Evolutionary conservation across 2,888 invertebrate species (phyloP), one percentile per base, ranked within the genome.

Genomic region (Agonopterix heracliana): DNA sequence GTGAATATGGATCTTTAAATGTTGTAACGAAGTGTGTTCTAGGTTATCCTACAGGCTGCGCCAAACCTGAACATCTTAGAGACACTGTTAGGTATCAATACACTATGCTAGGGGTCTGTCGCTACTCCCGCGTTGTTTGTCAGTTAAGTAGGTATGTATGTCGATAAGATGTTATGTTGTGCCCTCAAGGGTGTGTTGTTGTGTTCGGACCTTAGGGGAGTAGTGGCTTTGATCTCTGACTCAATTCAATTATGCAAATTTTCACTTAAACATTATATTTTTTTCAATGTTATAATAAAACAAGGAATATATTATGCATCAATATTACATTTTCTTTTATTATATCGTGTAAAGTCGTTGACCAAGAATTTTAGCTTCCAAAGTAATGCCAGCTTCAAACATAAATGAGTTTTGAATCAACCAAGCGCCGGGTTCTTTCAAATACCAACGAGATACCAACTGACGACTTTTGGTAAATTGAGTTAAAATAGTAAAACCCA

Each of bases 241-340:
- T 78, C 70, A 66, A 74, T 78, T 78, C 69, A 74, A 80, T 80
- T 80, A 81, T 78, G 85, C 83, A 77, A 79, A 78, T 80, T 82
- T 80, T 84, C 82, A 81, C 80, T 73, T 78, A 74, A 72, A 74
- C 68, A 68, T 67, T 71, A 68, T 71, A 69, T 66, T 76, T 81
- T 82, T 85, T 86, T 82, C 75, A 81, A 83, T 85, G 86, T 86
- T 81, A 81, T 78, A 78, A 76, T 81, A 80, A 84, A 83, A 81
- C 71, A 75, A 73, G 26, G 26, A 81, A 41, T 83, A 73, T 86
- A 86, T 26, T 85, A 84, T 75, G 80, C 84, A 84, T 84, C 81
- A 79, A 81, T 80, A 81, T 75, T 71, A 73, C 50, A 47, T 46
- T 50, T 55, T 55, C 50, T 80, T 81, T 81, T 61, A 63, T 73